These are phyloP conservation scores for Esox lucius DNA, from an alignment of 2,797 vertebrate genomes.

Conservation along the genomic window DNA sequence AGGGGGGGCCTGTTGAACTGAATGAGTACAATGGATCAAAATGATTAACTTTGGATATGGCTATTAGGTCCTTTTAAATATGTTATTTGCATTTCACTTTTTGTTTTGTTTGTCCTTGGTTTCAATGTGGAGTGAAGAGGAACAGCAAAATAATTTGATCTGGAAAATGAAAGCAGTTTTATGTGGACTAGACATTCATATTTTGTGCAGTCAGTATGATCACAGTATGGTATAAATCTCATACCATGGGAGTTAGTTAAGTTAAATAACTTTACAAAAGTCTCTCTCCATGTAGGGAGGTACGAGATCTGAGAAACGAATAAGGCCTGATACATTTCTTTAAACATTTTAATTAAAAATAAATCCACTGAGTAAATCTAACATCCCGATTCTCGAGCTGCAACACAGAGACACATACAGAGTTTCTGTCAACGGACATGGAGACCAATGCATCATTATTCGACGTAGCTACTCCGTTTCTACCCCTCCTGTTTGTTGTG, in stretches of 20 bases:
- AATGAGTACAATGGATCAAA: slow-evolving; percentile 73
- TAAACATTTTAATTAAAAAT: no score
- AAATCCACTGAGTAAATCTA: no score
- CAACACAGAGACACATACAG: no score
- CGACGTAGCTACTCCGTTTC: no score
- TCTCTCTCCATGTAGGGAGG: no score
- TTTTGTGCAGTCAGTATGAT: slow-evolving; percentile 29
- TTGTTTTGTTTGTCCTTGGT: slow-evolving; percentile 54
- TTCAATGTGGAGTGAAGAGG: slow-evolving; percentile 45
- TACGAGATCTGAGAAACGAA: no score
- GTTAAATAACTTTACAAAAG: no score
- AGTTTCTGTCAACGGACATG: no score
- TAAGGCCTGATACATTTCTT: no score
- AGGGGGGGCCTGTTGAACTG: slow-evolving; percentile 57
- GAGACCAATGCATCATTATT: no score
- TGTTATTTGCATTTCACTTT: slow-evolving; percentile 67
- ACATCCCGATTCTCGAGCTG: no score
- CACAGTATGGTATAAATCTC: background rate
- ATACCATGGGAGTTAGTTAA: background rate
- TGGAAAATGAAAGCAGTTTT: slow-evolving; percentile 32
- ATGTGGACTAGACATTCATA: slow-evolving; percentile 3
- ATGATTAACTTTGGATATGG: slow-evolving; percentile 65
- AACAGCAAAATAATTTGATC: slow-evolving; percentile 61
- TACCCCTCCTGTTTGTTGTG: no score
- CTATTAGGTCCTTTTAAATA: slow-evolving; percentile 68